phyloP scores from a whole-genome alignment of 2,113 vertebrate genomes.

The Lynx canadensis region DNA sequence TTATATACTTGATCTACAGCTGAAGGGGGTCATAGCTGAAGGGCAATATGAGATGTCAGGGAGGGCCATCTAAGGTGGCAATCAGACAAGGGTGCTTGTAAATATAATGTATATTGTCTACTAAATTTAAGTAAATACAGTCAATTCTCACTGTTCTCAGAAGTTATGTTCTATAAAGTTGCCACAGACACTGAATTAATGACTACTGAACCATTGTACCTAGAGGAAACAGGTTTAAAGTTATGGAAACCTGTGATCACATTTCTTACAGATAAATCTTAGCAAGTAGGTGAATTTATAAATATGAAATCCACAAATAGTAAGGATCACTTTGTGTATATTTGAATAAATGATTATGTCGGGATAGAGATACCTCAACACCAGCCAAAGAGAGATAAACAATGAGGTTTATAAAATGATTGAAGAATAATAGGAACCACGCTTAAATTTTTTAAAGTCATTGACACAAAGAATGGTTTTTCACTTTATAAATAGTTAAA shows the following conservation, averaged over 20 bases:
- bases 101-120: background rate
- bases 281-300: background rate
- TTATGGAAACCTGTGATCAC: background rate
- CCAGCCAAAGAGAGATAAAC: background rate
- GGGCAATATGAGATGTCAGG: background rate
- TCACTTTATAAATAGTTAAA: background rate
- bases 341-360: background rate
- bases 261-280: background rate
- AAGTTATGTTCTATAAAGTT: background rate
- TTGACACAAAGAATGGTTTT: background rate
- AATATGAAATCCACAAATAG: background rate
- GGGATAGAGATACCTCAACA: background rate
- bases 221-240: background rate
- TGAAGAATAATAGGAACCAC: background rate
- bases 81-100: background rate
- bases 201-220: background rate
- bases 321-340: background rate
- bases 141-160: background rate
- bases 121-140: background rate
- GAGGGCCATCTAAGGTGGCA: background rate
- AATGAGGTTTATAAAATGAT: background rate
- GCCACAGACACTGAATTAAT: background rate
- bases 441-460: background rate
- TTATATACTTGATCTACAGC: too few species aligned
- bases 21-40: background rate